Evolutionary conservation across 1,140 invertebrate genomes (phyloP).

Genomic region (Cyclina sinensis): DNA sequence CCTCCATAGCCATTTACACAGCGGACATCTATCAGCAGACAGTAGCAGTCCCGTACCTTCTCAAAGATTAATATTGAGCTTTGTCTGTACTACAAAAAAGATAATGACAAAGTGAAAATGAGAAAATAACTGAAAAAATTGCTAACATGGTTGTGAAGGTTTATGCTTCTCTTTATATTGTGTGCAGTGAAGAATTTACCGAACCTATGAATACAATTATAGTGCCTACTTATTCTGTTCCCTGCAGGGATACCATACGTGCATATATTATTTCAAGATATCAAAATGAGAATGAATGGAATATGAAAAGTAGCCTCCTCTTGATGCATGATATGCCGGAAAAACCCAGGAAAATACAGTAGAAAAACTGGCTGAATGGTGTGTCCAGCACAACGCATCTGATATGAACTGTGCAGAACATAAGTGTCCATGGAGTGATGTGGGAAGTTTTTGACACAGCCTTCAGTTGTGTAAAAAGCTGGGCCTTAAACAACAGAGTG

Average conservation of each 20-base stretch:
- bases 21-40: too few species aligned
- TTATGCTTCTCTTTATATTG: not conserved
- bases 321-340: slow-evolving; percentile 32
- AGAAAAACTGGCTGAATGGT: not conserved
- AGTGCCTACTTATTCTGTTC: too few species aligned
- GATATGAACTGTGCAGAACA: slow-evolving; percentile 5
- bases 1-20: too few species aligned
- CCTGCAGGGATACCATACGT: slow-evolving; percentile 29
- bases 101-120: too few species aligned
- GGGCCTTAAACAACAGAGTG: not conserved
- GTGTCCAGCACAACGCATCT: slow-evolving; percentile 21
- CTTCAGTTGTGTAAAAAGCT: slow-evolving; percentile 37
- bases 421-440: not conserved
- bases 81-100: too few species aligned
- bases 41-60: too few species aligned
- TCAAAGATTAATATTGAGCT: too few species aligned
- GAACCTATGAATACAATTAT: not conserved
- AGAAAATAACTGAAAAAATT: not conserved
- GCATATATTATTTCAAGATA: not conserved
- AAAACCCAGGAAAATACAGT: too few species aligned
- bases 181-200: not conserved
- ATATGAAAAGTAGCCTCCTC: slow-evolving; percentile 13
- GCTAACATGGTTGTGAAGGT: slow-evolving; percentile 33
- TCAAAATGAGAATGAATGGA: not conserved
- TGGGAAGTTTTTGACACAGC: slow-evolving; percentile 32